Evolutionary conservation across 2,888 invertebrate species (phyloP).

Genomic region (Helicoverpa assulta): DNA sequence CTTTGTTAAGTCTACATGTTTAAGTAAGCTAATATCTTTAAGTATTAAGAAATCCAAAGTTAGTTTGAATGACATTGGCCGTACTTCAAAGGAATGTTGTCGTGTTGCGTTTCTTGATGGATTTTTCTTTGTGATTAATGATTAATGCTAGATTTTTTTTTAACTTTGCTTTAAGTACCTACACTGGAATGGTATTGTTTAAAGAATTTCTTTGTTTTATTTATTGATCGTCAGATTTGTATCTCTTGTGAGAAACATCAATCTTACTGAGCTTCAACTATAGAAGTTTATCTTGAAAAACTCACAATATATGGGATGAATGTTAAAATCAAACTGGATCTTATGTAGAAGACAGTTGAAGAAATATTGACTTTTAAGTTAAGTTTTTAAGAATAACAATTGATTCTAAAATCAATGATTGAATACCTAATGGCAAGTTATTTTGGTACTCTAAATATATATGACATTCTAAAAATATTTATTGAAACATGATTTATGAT

Average conservation of each 20-base stretch:
- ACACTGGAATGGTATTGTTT: conserved; percentile 14
- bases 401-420: too few relatives aligned
- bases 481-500: neutral
- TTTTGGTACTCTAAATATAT: too few relatives aligned
- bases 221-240: neutral
- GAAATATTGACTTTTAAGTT: too few relatives aligned
- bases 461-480: too few relatives aligned
- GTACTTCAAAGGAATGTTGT: conserved; percentile 55
- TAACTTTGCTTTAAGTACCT: conserved; percentile 12
- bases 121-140: conserved; percentile 26
- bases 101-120: conserved; percentile 32
- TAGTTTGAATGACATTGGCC: conserved; percentile 61
- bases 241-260: too few relatives aligned
- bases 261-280: too few relatives aligned
- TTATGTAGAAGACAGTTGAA: too few relatives aligned
- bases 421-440: too few relatives aligned
- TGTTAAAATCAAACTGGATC: too few relatives aligned
- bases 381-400: too few relatives aligned
- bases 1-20: conserved; percentile 77
- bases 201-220: neutral
- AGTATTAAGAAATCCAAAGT: conserved; percentile 63
- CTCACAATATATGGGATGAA: too few relatives aligned
- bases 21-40: conserved; percentile 75
- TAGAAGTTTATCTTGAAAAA: too few relatives aligned
- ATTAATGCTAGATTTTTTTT: conserved; percentile 18